Conservation (phyloP, 1,140 invertebrate genomes). For the Zophobas morio region DNA sequence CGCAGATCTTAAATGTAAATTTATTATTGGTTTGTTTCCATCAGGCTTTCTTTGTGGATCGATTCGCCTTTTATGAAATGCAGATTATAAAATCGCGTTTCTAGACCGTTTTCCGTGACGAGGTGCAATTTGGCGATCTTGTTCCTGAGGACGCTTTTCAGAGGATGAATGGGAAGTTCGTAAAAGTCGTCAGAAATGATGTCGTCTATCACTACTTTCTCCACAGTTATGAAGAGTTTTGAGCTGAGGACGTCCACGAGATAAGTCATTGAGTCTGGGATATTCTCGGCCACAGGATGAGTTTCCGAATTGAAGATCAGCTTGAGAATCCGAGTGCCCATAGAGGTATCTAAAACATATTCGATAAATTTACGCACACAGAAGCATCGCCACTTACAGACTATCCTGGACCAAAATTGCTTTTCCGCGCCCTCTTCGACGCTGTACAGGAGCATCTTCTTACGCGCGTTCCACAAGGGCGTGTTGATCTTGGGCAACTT, state of each 20-base stretch:
- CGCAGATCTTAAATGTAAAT: no score
- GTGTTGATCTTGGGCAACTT: constrained; percentile 58
- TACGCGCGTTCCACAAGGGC: constrained; percentile 53
- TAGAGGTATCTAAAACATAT: constrained; percentile 47
- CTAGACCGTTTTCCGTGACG: no score
- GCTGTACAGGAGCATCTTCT: constrained; percentile 49
- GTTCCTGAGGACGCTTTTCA: not conserved
- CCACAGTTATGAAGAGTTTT: constrained; percentile 7
- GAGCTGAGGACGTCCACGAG: not conserved
- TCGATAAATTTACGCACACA: not conserved
- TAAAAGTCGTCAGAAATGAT: constrained; percentile 38
- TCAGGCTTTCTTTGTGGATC: no score
- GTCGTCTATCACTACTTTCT: constrained; percentile 38
- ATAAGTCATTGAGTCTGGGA: constrained; percentile 40
- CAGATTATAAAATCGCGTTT: no score
- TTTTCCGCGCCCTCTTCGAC: constrained; percentile 6
- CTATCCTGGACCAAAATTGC: constrained; percentile 6
- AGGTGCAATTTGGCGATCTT: no score
- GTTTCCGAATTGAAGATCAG: constrained; percentile 36
- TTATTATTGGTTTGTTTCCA: no score
- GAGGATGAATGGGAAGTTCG: constrained; percentile 7
- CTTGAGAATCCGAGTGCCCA: constrained; percentile 47
- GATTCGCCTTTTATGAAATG: no score
- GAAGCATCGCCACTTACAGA: constrained; percentile 1
- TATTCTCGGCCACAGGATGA: constrained; percentile 14